Conservation (phyloP, 2,888 invertebrate genomes). For the Aquatica leii region DNA sequence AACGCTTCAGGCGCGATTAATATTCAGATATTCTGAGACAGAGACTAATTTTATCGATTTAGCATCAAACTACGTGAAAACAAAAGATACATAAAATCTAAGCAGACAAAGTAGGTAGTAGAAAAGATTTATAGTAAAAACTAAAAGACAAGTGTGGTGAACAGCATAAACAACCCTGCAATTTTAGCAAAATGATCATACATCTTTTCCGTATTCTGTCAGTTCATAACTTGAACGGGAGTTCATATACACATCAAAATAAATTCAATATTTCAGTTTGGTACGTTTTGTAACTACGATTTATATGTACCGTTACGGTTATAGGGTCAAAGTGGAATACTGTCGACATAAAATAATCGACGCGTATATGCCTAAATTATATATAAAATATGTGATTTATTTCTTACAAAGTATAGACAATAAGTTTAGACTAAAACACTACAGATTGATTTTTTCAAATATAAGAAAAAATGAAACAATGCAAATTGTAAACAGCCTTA, state of each 20-base stretch:
- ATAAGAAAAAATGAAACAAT: too few species aligned
- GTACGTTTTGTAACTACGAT: conserved; percentile 36
- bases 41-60: conserved; percentile 14
- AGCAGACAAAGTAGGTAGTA: conserved; percentile 25
- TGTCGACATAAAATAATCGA: conserved; percentile 24
- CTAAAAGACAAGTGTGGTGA: conserved; percentile 27
- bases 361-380: conserved; percentile 20
- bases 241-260: conserved; percentile 35
- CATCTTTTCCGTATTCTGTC: conserved; percentile 21
- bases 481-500: too few species aligned
- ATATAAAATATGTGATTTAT: conserved; percentile 23
- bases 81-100: conserved; percentile 12
- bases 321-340: conserved; percentile 9
- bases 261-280: conserved; percentile 45
- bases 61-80: conserved; percentile 17
- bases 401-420: conserved; percentile 12
- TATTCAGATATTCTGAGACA: neutral
- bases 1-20: too few species aligned
- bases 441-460: too few species aligned
- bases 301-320: conserved; percentile 21
- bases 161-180: conserved; percentile 23
- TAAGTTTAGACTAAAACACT: neutral
- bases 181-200: conserved; percentile 18
- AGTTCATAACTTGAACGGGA: conserved; percentile 31
- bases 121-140: conserved; percentile 23